Conservation (phyloP, 2,888 invertebrate species). For the Didymodactylos carnosus region DNA sequence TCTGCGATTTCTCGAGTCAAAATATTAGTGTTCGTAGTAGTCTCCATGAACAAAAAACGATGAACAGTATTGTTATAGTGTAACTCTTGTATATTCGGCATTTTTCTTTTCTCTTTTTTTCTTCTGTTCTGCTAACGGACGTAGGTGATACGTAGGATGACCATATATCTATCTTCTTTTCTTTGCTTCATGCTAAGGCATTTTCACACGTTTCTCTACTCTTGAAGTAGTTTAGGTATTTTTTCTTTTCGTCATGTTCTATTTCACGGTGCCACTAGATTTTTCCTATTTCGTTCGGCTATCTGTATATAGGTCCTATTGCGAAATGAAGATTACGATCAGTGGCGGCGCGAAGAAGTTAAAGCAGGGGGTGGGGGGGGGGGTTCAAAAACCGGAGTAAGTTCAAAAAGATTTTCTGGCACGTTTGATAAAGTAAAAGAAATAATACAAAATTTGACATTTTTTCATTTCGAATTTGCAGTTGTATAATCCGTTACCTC, state of each 20-base stretch:
- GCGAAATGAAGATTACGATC: background rate
- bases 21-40: too few species aligned
- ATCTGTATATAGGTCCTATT: background rate
- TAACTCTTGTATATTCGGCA: background rate
- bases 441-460: too few species aligned
- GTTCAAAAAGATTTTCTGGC: too few species aligned
- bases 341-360: too few species aligned
- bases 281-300: background rate
- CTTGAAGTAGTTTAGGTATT: background rate
- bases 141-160: background rate
- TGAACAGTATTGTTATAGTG: background rate
- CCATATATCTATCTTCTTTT: background rate
- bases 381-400: too few species aligned
- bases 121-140: background rate
- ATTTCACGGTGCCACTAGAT: background rate
- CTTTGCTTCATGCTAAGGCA: too few species aligned
- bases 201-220: too few species aligned
- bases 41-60: background rate
- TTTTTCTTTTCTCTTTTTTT: background rate
- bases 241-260: background rate
- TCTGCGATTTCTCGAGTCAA: background rate
- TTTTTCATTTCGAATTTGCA: too few species aligned
- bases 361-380: too few species aligned
- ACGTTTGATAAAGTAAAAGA: too few species aligned
- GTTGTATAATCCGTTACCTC: too few species aligned